phyloP scores from a whole-genome alignment of 2,888 invertebrate species.

The Amiota mariae region DNA sequence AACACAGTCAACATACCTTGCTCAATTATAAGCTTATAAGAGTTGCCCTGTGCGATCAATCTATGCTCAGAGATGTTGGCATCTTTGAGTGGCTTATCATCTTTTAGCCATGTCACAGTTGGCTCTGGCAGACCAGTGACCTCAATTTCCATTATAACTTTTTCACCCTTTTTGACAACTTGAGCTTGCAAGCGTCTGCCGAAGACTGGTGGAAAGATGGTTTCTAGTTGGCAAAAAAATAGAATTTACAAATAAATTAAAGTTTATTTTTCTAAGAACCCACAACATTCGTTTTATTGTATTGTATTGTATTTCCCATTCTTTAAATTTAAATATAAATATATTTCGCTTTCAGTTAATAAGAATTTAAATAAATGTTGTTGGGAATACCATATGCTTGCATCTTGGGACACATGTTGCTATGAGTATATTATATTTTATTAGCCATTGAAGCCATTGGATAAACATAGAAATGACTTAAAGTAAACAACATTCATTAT shows the following conservation, averaged over 20 bases:
- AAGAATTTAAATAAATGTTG: not conserved
- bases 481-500: not conserved
- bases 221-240: slow-evolving; percentile 75
- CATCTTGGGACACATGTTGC: slow-evolving; percentile 1
- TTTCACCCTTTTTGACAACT: slow-evolving; percentile 81
- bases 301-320: no score
- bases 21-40: slow-evolving; percentile 81
- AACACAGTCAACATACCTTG: slow-evolving; percentile 79
- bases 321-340: no score
- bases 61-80: slow-evolving; percentile 75
- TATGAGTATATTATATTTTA: not conserved
- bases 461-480: not conserved
- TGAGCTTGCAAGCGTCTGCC: slow-evolving; percentile 85
- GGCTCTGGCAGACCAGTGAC: slow-evolving; percentile 86
- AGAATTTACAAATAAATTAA: not conserved
- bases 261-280: slow-evolving; percentile 33
- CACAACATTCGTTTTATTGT: slow-evolving; percentile 23
- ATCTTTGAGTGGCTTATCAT: slow-evolving; percentile 79
- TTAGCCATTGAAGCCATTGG: not conserved
- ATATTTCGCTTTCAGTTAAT: not conserved
- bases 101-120: slow-evolving; percentile 82
- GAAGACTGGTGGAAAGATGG: slow-evolving; percentile 86
- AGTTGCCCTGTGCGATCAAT: slow-evolving; percentile 80
- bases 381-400: not conserved
- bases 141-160: slow-evolving; percentile 83